phyloP scores from a whole-genome alignment of 2,888 invertebrate genomes.

The Anorthoa munda region DNA sequence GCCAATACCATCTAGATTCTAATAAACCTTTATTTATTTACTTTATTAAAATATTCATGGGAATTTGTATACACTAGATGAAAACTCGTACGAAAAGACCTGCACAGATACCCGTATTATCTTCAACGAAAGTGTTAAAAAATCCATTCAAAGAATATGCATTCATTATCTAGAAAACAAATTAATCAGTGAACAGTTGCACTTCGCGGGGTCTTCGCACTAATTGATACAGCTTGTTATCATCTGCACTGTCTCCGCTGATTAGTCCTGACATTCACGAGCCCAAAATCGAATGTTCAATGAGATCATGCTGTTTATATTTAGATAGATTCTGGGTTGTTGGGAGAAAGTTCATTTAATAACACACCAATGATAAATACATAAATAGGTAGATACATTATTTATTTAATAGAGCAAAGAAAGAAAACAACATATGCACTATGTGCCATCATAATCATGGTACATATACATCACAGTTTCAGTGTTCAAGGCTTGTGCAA shows the following conservation, averaged over 20 bases:
- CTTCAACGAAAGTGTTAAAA: neutral
- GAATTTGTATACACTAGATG: neutral
- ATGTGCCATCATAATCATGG: no score
- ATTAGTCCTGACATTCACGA: neutral
- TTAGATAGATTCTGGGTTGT: neutral
- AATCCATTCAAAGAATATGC: neutral
- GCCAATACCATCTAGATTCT: no score
- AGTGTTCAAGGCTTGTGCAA: neutral
- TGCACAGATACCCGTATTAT: neutral
- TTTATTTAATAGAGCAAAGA: no score
- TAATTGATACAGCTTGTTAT: neutral
- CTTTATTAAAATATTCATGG: neutral
- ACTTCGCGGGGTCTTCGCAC: neutral
- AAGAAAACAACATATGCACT: no score
- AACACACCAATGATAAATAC: neutral
- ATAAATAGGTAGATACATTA: no score
- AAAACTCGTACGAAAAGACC: neutral
- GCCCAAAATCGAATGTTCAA: neutral
- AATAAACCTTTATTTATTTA: no score
- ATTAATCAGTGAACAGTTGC: conserved; percentile 8
- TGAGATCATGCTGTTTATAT: neutral
- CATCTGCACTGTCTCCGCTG: conserved; percentile 5
- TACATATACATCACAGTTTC: no score
- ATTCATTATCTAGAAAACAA: conserved; percentile 10
- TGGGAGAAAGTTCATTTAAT: neutral